A percentile compares a stretch with the other conserved stretches of the same genome.
phyloP scores from a whole-genome alignment of 2,888 invertebrate species.

The Pinctada fucata region DNA sequence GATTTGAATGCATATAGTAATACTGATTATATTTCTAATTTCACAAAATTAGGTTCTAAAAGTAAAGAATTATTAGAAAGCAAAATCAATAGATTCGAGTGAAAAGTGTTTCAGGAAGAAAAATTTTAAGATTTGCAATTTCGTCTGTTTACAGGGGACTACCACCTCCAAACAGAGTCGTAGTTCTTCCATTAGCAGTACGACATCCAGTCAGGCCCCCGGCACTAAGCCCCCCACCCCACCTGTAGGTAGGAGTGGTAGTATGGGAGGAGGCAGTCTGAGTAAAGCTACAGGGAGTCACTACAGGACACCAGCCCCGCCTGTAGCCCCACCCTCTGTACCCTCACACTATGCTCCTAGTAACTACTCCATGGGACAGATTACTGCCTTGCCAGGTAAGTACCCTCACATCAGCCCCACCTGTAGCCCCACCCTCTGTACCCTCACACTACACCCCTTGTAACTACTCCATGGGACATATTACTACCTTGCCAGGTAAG shows the following conservation, averaged over 20 bases:
- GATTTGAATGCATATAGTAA: no score
- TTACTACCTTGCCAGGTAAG: conserved; percentile 23
- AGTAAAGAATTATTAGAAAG: no score
- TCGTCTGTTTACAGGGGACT: conserved; percentile 10
- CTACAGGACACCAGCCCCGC: conserved; percentile 88
- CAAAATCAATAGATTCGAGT: no score
- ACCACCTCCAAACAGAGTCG: conserved; percentile 32
- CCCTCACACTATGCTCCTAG: conserved; percentile 92
- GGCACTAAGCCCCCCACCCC: conserved; percentile 97
- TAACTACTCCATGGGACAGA: conserved; percentile 86
- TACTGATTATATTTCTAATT: no score
- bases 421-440: conserved; percentile 90
- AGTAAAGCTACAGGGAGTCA: conserved; percentile 63
- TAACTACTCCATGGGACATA: conserved; percentile 86
- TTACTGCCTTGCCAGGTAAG: conserved; percentile 32
- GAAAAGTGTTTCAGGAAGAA: no score
- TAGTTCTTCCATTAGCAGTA: conserved; percentile 66
- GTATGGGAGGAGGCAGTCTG: conserved; percentile 55
- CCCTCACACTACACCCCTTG: conserved; percentile 93
- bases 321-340: conserved; percentile 90
- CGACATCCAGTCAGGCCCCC: conserved; percentile 81
- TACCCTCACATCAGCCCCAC: conserved; percentile 89
- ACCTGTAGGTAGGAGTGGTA: conserved; percentile 78
- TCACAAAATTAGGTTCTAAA: no score
- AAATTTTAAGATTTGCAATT: no score